Base-by-base conservation (phyloP, 2,888 invertebrate genomes). In the Cotesia congregata region DNA sequence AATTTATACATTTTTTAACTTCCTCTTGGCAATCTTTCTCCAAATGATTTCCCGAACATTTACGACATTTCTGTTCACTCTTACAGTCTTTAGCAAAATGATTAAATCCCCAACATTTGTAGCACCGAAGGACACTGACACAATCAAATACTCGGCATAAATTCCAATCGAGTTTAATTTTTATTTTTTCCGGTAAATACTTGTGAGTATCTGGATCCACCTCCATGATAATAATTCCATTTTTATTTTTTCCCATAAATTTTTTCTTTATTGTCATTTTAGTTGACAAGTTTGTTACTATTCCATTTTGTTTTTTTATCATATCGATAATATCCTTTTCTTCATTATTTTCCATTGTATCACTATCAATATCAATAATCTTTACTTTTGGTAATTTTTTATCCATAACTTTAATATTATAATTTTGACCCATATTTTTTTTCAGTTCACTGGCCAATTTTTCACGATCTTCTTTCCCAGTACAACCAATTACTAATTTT, bases 401-500 rank as follows among this genome's bases (percentile, higher is more conserved):
- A 50, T 72, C 77, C 50, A 75, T 72, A 59, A 38, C 20, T 39
- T 77, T 65, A 6, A 80, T 50, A n/a, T 67, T 72, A 67, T 78
- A 79, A 50, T 72, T 71, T n/a, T n/a, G n/a, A n/a, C n/a, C n/a
- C n/a, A n/a, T n/a, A n/a, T n/a, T n/a, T n/a, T n/a, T n/a, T n/a
- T n/a, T n/a, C n/a, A n/a, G n/a, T n/a, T n/a, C n/a, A n/a, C n/a
- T n/a, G n/a, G n/a, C n/a, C n/a, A n/a, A 30, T 12, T 60, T 72
- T n/a, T 78, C 77, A 9, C 17, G 62, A 40, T 79, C 73, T 6
- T 15, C 15, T 60, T 67, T 73, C 20, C 67, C 77, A 38, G 73
- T 59, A 17, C 74, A 78, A 40, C 76, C 77, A 39, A 79, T 15
- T n/a, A 79, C 74, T 6, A 80, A 38, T 67, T 70, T 79, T n/a